Evolutionary conservation across 2,797 vertebrate genomes (phyloP).

Genomic region (Pipistrellus pipistrellus): DNA sequence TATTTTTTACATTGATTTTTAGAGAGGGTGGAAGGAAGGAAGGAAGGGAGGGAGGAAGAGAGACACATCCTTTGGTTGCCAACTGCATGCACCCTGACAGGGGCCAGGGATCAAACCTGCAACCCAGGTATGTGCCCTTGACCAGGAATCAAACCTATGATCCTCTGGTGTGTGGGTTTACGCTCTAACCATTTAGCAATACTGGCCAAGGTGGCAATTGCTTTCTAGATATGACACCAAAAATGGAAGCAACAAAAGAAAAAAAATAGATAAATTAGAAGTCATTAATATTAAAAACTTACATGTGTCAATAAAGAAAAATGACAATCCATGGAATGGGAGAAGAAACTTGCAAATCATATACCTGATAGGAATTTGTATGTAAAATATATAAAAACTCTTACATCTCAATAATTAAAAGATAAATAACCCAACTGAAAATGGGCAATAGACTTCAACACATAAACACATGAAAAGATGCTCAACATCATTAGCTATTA

Average conservation of each 20-base stretch:
- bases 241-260: not conserved
- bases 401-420: not conserved
- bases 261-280: not conserved
- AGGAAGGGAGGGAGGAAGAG: too few relatives aligned
- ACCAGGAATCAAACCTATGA: too few relatives aligned
- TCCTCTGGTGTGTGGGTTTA: too few relatives aligned
- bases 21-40: too few relatives aligned
- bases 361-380: not conserved
- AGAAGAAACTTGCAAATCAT: slow-evolving; percentile 14
- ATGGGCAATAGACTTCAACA: not conserved
- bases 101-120: too few relatives aligned
- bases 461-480: not conserved
- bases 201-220: too few relatives aligned
- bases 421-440: slow-evolving; percentile 20
- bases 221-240: not conserved
- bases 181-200: too few relatives aligned
- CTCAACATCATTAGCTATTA: not conserved
- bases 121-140: too few relatives aligned
- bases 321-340: not conserved
- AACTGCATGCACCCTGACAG: too few relatives aligned
- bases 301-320: not conserved
- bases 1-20: too few relatives aligned
- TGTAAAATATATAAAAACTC: not conserved
- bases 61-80: too few relatives aligned
- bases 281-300: not conserved